Percentiles rank a stretch among this genome's conserved stretches.
Evolutionary conservation across 2,113 vertebrate genomes (phyloP).

Genomic region (Mandrillus leucophaeus): DNA sequence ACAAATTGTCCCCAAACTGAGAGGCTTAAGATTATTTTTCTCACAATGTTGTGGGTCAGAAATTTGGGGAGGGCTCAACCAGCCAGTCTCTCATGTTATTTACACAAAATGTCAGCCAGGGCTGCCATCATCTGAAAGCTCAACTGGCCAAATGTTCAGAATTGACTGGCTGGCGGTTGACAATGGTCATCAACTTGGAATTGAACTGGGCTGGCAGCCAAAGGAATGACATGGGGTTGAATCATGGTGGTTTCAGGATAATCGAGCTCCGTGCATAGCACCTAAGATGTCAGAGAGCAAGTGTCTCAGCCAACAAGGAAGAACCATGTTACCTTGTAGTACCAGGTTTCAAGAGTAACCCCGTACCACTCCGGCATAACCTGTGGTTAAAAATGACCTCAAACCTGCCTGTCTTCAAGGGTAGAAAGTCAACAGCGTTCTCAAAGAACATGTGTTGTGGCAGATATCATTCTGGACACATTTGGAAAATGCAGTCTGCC

Average conservation of each 20-base stretch:
- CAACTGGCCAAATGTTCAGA: not conserved
- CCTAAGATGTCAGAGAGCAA: not conserved
- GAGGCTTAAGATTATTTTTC: not conserved
- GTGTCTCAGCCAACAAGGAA: not conserved
- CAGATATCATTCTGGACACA: too few species aligned
- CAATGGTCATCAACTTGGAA: not conserved
- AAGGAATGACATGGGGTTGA: accelerated
- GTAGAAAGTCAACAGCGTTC: too few species aligned
- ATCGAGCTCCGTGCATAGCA: not conserved
- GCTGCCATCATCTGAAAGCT: not conserved
- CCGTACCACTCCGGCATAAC: accelerated
- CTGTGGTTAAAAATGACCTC: not conserved
- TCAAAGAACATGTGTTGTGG: not conserved
- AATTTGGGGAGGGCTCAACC: not conserved
- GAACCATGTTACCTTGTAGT: accelerated
- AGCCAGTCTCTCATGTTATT: too few species aligned
- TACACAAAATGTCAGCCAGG: not conserved
- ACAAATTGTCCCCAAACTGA: not conserved
- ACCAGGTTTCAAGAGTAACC: not conserved
- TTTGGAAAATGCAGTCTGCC: too few species aligned
- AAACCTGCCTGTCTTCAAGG: not conserved
- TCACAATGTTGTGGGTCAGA: too few species aligned
- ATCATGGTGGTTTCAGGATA: too few species aligned
- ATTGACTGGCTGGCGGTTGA: too few species aligned
- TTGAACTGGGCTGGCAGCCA: not conserved